phyloP scores from a whole-genome alignment of 2,888 invertebrate species.

The Tinea trinotella region DNA sequence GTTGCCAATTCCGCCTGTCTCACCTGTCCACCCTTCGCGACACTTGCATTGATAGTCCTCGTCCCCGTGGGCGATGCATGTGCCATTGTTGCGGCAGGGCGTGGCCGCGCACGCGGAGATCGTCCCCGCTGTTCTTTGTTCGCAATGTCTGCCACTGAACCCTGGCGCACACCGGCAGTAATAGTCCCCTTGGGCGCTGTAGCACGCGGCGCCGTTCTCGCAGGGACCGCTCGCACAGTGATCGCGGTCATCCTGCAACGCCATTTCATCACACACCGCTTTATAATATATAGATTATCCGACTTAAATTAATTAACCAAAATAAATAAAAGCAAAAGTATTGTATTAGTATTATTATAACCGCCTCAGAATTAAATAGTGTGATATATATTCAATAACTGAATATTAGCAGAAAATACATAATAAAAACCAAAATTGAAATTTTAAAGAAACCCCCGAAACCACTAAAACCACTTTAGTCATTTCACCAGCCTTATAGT shows the following conservation, averaged over 20 bases:
- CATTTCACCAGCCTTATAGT: too few relatives aligned
- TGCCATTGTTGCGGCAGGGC: slow-evolving; percentile 83
- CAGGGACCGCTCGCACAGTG: slow-evolving; percentile 93
- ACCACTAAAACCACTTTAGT: too few relatives aligned
- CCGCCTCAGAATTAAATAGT: too few relatives aligned
- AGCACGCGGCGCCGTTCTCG: slow-evolving; percentile 87
- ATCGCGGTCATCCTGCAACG: slow-evolving; percentile 82
- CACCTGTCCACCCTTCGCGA: slow-evolving; percentile 81
- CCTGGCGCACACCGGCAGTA: slow-evolving; percentile 92
- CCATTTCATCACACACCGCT: background rate
- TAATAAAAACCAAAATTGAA: too few relatives aligned
- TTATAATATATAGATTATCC: background rate
- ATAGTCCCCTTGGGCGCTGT: slow-evolving; percentile 90
- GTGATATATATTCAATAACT: too few relatives aligned
- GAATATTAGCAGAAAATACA: too few relatives aligned
- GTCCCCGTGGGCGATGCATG: slow-evolving; percentile 81
- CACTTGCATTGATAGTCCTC: slow-evolving; percentile 86
- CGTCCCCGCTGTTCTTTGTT: slow-evolving; percentile 74
- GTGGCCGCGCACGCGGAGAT: slow-evolving; percentile 82
- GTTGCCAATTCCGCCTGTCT: slow-evolving; percentile 24
- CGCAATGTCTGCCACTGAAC: slow-evolving; percentile 91
- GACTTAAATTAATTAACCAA: too few relatives aligned
- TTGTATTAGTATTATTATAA: too few relatives aligned
- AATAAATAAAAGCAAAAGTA: too few relatives aligned
- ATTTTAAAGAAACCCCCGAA: too few relatives aligned